Evolutionary conservation across 2,113 vertebrate genomes (phyloP).

Genomic region (Agapornis roseicollis): DNA sequence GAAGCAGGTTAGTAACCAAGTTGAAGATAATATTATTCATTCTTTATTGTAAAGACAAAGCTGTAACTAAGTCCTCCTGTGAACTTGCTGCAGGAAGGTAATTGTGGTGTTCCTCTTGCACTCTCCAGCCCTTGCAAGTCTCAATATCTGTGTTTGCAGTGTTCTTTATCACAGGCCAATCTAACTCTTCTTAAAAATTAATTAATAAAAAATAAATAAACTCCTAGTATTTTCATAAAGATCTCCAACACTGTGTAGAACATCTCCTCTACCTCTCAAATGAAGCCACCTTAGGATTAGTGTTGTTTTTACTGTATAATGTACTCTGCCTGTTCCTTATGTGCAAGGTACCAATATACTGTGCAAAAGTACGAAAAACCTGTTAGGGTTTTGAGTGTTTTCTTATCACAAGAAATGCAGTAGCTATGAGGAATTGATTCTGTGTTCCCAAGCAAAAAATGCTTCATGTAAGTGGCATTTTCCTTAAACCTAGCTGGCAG

Average conservation of each 20-base stretch:
- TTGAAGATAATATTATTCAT: neutral
- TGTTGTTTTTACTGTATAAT: neutral
- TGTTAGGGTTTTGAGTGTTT: neutral
- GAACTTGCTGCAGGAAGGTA: neutral
- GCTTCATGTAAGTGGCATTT: neutral
- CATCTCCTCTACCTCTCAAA: neutral
- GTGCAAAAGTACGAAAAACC: neutral
- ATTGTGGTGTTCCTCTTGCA: neutral
- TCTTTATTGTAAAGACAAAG: neutral
- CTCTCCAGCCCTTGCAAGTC: neutral
- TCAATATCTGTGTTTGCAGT: neutral
- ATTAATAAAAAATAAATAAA: neutral
- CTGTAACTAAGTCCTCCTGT: neutral
- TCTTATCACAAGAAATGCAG: neutral
- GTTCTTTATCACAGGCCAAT: neutral
- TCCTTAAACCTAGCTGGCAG: neutral
- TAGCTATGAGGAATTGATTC: neutral
- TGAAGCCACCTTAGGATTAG: neutral
- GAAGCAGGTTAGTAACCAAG: conserved; percentile 78
- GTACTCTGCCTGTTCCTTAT: neutral
- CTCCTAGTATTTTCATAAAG: neutral
- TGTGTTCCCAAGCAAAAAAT: neutral
- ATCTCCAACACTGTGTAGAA: neutral
- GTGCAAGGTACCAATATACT: neutral
- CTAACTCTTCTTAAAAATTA: neutral